Evolutionary conservation across 2,888 invertebrate genomes (phyloP), one percentile per base, ranked within the genome.

Genomic region (Lepidochrysops patricia): DNA sequence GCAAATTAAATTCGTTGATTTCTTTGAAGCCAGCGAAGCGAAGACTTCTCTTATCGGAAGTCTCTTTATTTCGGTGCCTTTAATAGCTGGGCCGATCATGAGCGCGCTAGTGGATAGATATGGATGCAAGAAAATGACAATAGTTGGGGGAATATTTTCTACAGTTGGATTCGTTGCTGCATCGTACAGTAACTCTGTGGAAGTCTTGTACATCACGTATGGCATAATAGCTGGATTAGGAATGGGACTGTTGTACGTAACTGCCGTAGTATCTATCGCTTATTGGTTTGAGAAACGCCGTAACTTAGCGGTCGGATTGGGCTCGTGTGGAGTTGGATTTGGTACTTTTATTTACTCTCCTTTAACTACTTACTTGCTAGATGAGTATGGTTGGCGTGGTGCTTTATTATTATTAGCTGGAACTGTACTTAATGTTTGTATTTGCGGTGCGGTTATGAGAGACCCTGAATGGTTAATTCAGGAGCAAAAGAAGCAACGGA

Each of bases 251-350:
- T 92, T 95, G 66, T 97, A 96, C 77, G 97, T 97, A 4, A 95
- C 97, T 4, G 96, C 96, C 12, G 97, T 97, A 4, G 97, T 97
- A 9, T 95, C 95, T 58, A 95, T 97, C 60, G 97, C 97, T 0
- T 97, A 96, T 79, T 97, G 97, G 94, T 97, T 97, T 80, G 96
- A 97, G 70, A 95, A 95, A 76, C 94, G 94, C 70, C 91, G 97
- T 29, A 95, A 95, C 37, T 90, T 97, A 68, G 97, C 97, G 7
- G 96, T 96, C 2, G 96, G 97, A 26, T 88, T 97, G 58, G 95
- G 96, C 0, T 96, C 96, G 0, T 96, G 96, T 70, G 97, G 97
- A 56, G 96, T 96, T 1, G 97, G 97, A 4, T 93, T 96, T 65
- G 97, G 97, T 25, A 97, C 97, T 0, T 96, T 97, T 72, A 86